Base-by-base conservation (phyloP, 64 coral and sea anemone genomes). In the Porites lutea region DNA sequence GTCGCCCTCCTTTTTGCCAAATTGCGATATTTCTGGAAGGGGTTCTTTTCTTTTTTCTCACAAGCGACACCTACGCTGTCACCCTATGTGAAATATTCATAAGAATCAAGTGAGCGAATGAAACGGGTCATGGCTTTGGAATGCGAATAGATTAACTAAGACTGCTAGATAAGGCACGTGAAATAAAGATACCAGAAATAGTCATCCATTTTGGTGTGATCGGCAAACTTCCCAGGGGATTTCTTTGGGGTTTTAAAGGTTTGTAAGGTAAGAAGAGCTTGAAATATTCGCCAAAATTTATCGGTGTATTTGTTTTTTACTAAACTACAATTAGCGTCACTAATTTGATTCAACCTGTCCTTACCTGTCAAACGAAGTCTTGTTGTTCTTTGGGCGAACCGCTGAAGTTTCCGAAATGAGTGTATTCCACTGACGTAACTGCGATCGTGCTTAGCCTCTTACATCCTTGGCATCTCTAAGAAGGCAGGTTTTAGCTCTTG, bases 361-460 rank as follows among this genome's bases (percentile, higher is more conserved):
- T 51, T 48, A 83, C 81, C 81, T 83, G 81, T 21, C n/a, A 48
- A 45, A 55, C 49, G 61, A 60, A 83, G 46, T 65, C 81, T 18
- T 83, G 81, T 83, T 67, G 61, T 83, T 83, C 81, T 83, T 83
- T 68, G 81, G 21, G 61, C 59, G 52, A 68, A 67, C 47, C 81
- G 47, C 47, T 13, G 81, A 21, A 48, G 62, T 83, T 68, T 67
- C 49, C 21, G 58, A 65, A 60, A 82, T 62, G 15, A 37, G 79
- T 5, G 60, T 82, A 65, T 66, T 83, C 5, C 37, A 83, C 81
- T 83, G 81, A 83, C 81, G 81, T 83, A 83, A 83, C 81, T 83
- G 45, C 7, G 68, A 67, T 66, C 47, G 59, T 83, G 49, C 81
- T 83, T 83, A 67, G 47, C 81, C 45, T 52, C 81, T 83, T 63